Base-by-base conservation (phyloP, 2,113 vertebrate species). In the Pseudorasbora parva region DNA sequence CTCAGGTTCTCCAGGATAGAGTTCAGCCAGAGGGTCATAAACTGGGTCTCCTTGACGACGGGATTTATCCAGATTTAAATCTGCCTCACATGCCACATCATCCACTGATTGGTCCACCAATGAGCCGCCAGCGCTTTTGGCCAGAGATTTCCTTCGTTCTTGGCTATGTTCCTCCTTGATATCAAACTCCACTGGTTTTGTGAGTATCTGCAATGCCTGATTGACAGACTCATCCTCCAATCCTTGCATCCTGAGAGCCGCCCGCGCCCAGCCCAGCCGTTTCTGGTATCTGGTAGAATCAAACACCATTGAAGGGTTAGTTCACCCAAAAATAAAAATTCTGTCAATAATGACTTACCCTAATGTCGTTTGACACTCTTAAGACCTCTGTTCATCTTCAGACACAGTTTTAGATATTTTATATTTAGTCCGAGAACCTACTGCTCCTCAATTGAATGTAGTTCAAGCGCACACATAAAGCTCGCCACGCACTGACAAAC, bases 251-350 rank as follows among this genome's bases (percentile, higher is more conserved):
- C 71, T 86, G 81, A 98, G 87, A 54, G 92, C 82, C 0, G 89
- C 86, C 59, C 83, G 85, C 0, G 95, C 96, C 96, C 95, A 96
- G 41, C 90, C 84, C 19, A 97, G 85, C 2, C 90, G 92, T 73
- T 85, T 89, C 64, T 93, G 93, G 73, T 96, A 99, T 91, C 97
- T 99, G 90, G 5, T 14, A 59, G 1, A 62, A 62, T 15, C 1
- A n/a, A 23, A 27, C 59, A 62, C 11, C 14, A 27, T 5, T 59
- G 3, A n/a, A n/a, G n/a, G n/a, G n/a, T n/a, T n/a, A n/a, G n/a
- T n/a, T n/a, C n/a, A n/a, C n/a, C n/a, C n/a, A n/a, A n/a, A n/a
- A n/a, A n/a, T n/a, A n/a, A n/a, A n/a, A n/a, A n/a, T n/a, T n/a
- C n/a, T n/a, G n/a, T n/a, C n/a, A n/a, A n/a, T n/a, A n/a, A n/a